Evolutionary conservation across 2,797 vertebrate genomes (phyloP), one percentile per base, ranked within the genome.

Genomic region (Semaprochilodus insignis): DNA sequence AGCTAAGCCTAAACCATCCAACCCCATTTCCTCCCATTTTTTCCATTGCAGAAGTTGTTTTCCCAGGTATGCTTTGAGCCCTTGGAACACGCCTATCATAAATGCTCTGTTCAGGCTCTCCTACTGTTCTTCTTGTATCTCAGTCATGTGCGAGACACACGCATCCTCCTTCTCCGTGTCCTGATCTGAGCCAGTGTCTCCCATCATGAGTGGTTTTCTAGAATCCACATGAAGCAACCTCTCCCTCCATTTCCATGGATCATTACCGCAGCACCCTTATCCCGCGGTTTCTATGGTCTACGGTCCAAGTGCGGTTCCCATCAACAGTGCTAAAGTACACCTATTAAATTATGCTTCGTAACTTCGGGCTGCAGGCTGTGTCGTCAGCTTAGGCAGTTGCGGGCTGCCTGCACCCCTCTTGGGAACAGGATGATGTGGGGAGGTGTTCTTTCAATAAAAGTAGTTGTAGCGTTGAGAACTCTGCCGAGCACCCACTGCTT

Each of bases 71-170:
- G 65, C 44, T 52, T 16, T 52, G 73, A 70, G 34, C 40, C n/a
- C 74, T 23, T 66, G 13, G 23, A 36, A 51, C 63, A 11, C 55
- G 31, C 16, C 62, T 55, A 44, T 54, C 27, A 73, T 48, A 51
- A 48, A 65, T 7, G 25, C 44, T 23, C 17, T 52, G 48, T 48
- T 25, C 19, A n/a, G 25, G 8, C 70, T 31, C 51, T 54, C 51
- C 25, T 51, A 17, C 23, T 31, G 70, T 75, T 59, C 73, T 59
- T 5, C 13, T 23, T 40, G 40, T 13, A 36, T 23, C 19, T 65
- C 44, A 34, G 73, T 74, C 82, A 52, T 54, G 73, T 85, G 76
- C 75, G 25, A 36, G 23, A n/a, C 2, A 23, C 65, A 70, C 67
- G 59, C 44, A 15, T 34, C 40, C 15, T 65, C 25, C 14, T 34